These are phyloP conservation scores for Pocota personata DNA, from an alignment of 2,888 invertebrate genomes.

Conservation along the genomic window DNA sequence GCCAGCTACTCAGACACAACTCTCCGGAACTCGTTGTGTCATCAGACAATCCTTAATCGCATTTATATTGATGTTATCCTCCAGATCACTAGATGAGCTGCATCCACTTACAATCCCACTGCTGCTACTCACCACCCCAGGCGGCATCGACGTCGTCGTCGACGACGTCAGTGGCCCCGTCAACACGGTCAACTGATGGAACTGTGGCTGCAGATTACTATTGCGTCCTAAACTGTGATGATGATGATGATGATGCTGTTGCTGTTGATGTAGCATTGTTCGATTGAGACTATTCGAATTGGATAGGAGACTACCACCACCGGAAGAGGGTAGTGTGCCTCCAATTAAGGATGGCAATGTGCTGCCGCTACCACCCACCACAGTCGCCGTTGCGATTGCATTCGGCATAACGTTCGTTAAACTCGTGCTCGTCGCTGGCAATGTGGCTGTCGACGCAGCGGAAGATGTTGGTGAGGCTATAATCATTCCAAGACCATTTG, in stretches of 20 bases:
- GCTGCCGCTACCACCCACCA: constrained; percentile 56
- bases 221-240: constrained; percentile 72
- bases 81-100: constrained; percentile 81
- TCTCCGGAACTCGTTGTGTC: constrained; percentile 93
- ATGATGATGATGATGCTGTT: constrained; percentile 72
- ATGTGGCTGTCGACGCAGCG: constrained; percentile 78
- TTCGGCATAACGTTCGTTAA: constrained; percentile 75
- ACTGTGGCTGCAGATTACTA: constrained; percentile 70
- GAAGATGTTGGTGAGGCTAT: constrained; percentile 80
- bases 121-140: constrained; percentile 57
- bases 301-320: constrained; percentile 74
- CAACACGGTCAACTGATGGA: constrained; percentile 65
- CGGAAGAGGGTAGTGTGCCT: constrained; percentile 80
- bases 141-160: constrained; percentile 76
- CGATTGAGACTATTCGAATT: constrained; percentile 70
- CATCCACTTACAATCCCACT: constrained; percentile 74
- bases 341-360: constrained; percentile 72
- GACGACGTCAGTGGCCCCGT: constrained; percentile 35
- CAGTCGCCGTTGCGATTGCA: constrained; percentile 73
- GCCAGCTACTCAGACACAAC: constrained; percentile 88
- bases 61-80: constrained; percentile 89
- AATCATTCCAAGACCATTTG: constrained; percentile 73
- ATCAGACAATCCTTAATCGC: constrained; percentile 94
- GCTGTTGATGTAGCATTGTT: constrained; percentile 68
- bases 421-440: constrained; percentile 76